Evolutionary conservation across 1,140 invertebrate species (phyloP).

Genomic region (Nomia melanderi): DNA sequence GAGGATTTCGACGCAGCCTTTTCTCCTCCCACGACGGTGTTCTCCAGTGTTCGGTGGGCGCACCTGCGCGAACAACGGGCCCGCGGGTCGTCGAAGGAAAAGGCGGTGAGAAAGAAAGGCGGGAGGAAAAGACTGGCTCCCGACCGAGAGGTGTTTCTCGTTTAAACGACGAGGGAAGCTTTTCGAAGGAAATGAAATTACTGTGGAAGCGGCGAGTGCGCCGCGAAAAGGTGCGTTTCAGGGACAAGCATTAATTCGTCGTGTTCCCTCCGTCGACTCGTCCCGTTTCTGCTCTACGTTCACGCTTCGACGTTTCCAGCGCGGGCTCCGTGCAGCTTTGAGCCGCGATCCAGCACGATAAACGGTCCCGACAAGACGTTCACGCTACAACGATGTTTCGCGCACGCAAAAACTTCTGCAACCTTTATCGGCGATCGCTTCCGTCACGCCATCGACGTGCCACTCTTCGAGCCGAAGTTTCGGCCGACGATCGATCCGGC

Average conservation of each 20-base stretch:
- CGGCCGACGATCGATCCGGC: no score
- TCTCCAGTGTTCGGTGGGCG: neutral
- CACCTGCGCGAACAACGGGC: slow-evolving; percentile 21
- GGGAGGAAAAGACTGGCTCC: neutral
- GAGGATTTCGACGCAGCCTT: neutral
- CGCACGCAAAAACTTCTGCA: neutral
- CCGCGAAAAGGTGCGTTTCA: neutral
- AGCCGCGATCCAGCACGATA: no score
- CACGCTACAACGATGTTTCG: no score
- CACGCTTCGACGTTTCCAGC: neutral
- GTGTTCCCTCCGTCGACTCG: neutral
- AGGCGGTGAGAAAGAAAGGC: neutral
- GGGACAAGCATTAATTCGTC: neutral
- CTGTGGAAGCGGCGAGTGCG: neutral
- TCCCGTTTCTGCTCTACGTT: neutral
- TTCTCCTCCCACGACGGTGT: neutral
- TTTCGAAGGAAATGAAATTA: slow-evolving; percentile 26
- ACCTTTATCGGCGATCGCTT: neutral
- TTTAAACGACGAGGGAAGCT: neutral
- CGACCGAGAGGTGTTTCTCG: slow-evolving; percentile 16
- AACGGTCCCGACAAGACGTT: no score
- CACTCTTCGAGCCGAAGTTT: no score
- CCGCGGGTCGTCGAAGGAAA: no score
- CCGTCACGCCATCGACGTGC: neutral
- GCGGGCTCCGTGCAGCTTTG: no score